Percentiles rank a stretch among this genome's conserved stretches.
Conservation (phyloP, 2,888 invertebrate species). For the Microdon myrmicae region DNA sequence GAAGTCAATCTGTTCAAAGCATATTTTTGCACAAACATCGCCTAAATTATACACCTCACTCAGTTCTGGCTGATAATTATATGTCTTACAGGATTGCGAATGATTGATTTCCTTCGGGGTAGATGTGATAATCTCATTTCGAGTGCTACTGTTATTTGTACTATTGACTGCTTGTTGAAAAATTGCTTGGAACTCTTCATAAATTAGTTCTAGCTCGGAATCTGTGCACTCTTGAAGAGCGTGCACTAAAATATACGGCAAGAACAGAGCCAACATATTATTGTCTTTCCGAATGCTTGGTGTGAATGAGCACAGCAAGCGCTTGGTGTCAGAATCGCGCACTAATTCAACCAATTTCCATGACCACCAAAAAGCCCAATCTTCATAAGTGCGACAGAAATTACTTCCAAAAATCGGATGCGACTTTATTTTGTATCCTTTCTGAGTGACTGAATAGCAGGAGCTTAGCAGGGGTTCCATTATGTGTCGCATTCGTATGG, state of each 20-base stretch:
- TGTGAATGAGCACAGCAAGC: slow-evolving; percentile 75
- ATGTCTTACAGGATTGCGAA: slow-evolving; percentile 17
- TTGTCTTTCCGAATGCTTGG: slow-evolving; percentile 81
- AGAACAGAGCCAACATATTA: slow-evolving; percentile 76
- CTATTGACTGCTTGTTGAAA: slow-evolving; percentile 56
- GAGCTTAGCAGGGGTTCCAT: slow-evolving; percentile 81
- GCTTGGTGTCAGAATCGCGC: slow-evolving; percentile 71
- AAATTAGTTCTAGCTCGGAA: slow-evolving; percentile 66
- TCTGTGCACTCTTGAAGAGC: slow-evolving; percentile 70
- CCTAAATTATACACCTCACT: slow-evolving; percentile 65
- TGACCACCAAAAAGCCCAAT: slow-evolving; percentile 84
- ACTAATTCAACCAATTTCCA: slow-evolving; percentile 74
- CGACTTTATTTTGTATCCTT: slow-evolving; percentile 60
- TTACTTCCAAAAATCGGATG: slow-evolving; percentile 77
- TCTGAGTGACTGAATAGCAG: slow-evolving; percentile 68
- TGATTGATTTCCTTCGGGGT: slow-evolving; percentile 59
- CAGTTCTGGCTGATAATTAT: slow-evolving; percentile 48
- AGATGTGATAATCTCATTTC: slow-evolving; percentile 36
- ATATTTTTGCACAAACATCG: slow-evolving; percentile 74
- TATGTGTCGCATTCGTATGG: slow-evolving; percentile 78
- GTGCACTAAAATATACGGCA: slow-evolving; percentile 79
- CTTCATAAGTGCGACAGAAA: slow-evolving; percentile 74
- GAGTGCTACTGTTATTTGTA: slow-evolving; percentile 18
- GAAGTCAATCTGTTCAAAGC: slow-evolving; percentile 80
- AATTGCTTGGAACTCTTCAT: slow-evolving; percentile 70